Evolutionary conservation across 2,113 vertebrate species (phyloP).

Genomic region (Cyrtonyx montezumae): DNA sequence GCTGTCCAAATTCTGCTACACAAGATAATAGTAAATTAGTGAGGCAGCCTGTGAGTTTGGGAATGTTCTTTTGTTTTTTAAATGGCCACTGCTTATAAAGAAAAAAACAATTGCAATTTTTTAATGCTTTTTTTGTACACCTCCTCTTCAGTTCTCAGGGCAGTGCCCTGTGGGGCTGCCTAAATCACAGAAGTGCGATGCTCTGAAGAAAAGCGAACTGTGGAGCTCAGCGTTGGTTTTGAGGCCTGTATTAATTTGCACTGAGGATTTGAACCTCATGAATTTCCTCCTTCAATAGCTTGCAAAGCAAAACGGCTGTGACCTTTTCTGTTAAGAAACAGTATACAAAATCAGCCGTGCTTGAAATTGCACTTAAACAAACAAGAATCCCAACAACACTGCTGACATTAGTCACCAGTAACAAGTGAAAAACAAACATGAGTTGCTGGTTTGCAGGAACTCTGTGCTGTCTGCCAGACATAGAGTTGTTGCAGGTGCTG

Average conservation of each 20-base stretch:
- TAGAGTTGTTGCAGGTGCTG: not conserved
- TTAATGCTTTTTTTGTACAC: no score
- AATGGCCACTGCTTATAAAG: not conserved
- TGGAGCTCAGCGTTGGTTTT: not conserved
- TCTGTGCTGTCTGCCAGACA: not conserved
- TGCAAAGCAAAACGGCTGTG: not conserved
- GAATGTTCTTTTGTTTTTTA: not conserved
- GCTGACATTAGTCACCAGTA: not conserved
- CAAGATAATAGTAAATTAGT: slow-evolving; percentile 63
- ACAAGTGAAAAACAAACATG: not conserved
- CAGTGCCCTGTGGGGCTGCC: not conserved
- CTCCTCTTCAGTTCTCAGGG: not conserved
- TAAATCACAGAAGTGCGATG: not conserved
- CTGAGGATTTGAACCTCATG: not conserved
- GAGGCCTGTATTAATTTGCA: not conserved
- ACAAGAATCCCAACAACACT: not conserved
- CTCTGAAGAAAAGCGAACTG: not conserved
- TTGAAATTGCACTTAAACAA: slow-evolving; percentile 21
- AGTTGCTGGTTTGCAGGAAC: not conserved
- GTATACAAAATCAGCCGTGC: not conserved
- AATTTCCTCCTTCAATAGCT: not conserved
- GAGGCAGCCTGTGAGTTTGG: slow-evolving; percentile 13
- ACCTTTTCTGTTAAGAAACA: slow-evolving; percentile 30
- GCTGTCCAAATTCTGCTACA: slow-evolving; percentile 68
- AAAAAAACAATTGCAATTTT: not conserved